Evolutionary conservation across 2,888 invertebrate species (phyloP), one percentile per base, ranked within the genome.

Genomic region (Agrotis segetum): DNA sequence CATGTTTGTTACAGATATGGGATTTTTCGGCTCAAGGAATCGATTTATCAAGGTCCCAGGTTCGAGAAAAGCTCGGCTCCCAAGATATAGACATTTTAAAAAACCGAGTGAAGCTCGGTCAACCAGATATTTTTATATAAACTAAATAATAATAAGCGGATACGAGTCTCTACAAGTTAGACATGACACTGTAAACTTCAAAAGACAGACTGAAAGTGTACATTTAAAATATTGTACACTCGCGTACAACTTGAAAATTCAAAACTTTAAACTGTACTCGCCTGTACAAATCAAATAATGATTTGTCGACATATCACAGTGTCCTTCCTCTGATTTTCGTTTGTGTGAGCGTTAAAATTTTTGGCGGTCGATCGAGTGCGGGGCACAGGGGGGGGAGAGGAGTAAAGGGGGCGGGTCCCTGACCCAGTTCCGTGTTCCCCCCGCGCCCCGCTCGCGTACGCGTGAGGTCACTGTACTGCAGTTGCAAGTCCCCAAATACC

Each of bases 401-500:
- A 63, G 82, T 76, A 87, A 40, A 85, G 86, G 81, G 79, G 77
- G 83, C 87, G 91, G 91, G 89, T 92, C 92, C 92, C 85, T 94
- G 94, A 94, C 95, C 94, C 82, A 93, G 85, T 90, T 93, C 81
- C 87, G 62, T 7, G 67, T 68, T 52, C 67, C 74, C 75, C 79
- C 84, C 85, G 76, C 82, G 55, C 87, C 90, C 89, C 90, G 83
- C 91, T 91, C 90, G 90, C 91, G 96, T 96, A 95, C 95, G 94
- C 95, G 93, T 92, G 94, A 92, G 96, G 95, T 96, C 95, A 96
- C 90, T 96, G 96, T 94, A 95, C 95, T 96, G 96, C 95, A 96
- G 95, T 92, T 95, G 96, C 95, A 95, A 92, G 89, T 89, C 85
- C 82, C 91, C 89, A 86, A 93, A 92, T 92, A 89, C 94, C 92